phyloP scores from a whole-genome alignment of 2,113 vertebrate genomes.

The Ptyas mucosa region DNA sequence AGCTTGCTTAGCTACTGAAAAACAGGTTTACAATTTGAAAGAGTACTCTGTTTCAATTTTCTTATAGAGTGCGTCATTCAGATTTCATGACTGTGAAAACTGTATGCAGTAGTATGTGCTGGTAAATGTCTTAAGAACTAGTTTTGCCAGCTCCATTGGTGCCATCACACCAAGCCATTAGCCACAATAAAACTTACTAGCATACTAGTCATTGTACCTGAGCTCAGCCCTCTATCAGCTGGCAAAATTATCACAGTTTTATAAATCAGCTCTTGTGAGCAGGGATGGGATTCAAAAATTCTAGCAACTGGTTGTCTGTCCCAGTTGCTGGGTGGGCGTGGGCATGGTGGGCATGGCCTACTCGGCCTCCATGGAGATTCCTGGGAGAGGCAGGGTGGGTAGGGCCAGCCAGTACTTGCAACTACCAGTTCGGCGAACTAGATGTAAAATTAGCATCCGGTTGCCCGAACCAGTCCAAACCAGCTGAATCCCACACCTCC shows the following conservation, averaged over 20 bases:
- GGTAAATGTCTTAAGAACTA: neutral
- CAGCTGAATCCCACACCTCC: no score
- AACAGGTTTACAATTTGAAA: neutral
- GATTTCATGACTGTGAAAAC: neutral
- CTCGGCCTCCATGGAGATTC: no score
- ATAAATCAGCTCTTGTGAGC: neutral
- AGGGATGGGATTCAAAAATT: no score
- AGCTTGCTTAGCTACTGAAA: neutral
- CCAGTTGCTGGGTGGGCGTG: no score
- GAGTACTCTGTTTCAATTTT: neutral
- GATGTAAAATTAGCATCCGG: no score
- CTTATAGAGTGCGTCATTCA: neutral
- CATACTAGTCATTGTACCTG: neutral
- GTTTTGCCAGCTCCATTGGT: neutral
- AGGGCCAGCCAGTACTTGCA: no score
- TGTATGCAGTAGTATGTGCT: neutral
- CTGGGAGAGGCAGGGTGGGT: no score
- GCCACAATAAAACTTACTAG: neutral
- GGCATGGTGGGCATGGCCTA: no score
- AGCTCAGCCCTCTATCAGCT: neutral
- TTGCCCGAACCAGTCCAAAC: no score
- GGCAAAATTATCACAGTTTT: neutral
- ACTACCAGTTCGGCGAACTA: no score
- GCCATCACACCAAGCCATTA: neutral
- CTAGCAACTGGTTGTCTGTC: no score